A percentile compares a stretch with the other conserved stretches of the same genome.
phyloP scores from a whole-genome alignment of 2,797 vertebrate species.

The Tachyglossus aculeatus region DNA sequence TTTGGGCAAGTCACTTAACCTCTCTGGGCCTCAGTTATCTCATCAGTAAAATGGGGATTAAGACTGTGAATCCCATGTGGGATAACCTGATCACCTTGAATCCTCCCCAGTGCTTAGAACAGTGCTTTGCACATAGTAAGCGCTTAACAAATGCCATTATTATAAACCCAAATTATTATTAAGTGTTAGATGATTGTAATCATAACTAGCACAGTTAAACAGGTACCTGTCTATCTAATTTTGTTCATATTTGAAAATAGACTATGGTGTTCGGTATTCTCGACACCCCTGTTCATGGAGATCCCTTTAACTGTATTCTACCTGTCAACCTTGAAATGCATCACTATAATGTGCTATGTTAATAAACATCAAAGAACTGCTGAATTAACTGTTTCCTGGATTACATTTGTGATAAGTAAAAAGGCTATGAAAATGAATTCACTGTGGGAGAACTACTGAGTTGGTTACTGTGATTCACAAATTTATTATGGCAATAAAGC shows the following conservation, averaged over 20 bases:
- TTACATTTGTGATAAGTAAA: slow-evolving; percentile 74
- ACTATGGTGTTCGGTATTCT: no score
- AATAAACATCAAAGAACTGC: slow-evolving; percentile 74
- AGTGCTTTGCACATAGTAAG: no score
- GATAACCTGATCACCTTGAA: no score
- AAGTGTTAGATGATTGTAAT: slow-evolving; percentile 78
- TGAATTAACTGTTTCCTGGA: slow-evolving; percentile 74
- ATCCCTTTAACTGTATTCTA: slow-evolving; percentile 76
- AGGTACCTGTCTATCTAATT: no score
- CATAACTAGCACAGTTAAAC: slow-evolving; percentile 71
- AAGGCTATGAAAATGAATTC: slow-evolving; percentile 78
- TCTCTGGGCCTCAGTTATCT: no score
- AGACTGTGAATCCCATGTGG: no score
- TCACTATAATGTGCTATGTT: slow-evolving; percentile 69
- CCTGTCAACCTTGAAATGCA: slow-evolving; percentile 73
- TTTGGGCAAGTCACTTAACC: no score
- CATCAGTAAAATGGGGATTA: no score
- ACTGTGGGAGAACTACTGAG: slow-evolving; percentile 61
- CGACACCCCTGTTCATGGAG: no score
- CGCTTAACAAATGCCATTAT: no score
- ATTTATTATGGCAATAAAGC: slow-evolving; percentile 80
- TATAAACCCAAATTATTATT: slow-evolving; percentile 80
- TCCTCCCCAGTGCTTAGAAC: no score
- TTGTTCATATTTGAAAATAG: no score
- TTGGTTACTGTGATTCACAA: slow-evolving; percentile 75